phyloP scores from a whole-genome alignment of 2,113 vertebrate genomes.

The Paradoxurus hermaphroditus region DNA sequence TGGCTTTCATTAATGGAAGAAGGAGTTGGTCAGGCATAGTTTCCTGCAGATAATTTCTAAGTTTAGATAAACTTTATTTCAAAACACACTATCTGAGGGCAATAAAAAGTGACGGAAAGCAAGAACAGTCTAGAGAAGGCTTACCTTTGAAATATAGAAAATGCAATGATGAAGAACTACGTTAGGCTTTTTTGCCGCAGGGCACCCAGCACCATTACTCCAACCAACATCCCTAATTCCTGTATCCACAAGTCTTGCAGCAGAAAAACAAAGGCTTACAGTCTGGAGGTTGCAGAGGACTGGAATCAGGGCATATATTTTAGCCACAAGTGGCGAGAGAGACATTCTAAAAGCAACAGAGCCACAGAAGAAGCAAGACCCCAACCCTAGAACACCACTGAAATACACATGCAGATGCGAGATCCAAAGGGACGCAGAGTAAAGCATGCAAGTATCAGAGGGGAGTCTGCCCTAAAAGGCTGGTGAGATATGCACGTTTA shows the following conservation, averaged over 20 bases:
- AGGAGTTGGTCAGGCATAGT: background rate
- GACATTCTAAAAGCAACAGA: background rate
- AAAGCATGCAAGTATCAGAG: background rate
- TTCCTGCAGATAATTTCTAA: slow-evolving; percentile 10
- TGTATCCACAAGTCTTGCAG: background rate
- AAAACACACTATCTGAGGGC: background rate
- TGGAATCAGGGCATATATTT: background rate
- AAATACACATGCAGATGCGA: background rate
- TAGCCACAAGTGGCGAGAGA: background rate
- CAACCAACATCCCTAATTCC: background rate
- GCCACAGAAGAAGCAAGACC: background rate
- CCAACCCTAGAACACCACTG: background rate
- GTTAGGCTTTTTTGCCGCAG: background rate
- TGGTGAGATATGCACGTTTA: background rate
- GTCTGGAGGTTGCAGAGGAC: background rate
- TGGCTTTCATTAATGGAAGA: background rate
- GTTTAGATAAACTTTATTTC: background rate
- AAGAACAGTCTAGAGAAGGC: background rate
- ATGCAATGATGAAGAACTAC: background rate
- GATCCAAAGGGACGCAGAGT: background rate
- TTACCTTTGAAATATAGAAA: background rate
- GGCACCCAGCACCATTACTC: background rate
- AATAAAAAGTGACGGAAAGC: background rate
- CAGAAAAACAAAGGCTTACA: background rate
- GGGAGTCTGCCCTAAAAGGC: background rate